Evolutionary conservation across 2,797 vertebrate species (phyloP).

Genomic region (Loriculus beryllinus): DNA sequence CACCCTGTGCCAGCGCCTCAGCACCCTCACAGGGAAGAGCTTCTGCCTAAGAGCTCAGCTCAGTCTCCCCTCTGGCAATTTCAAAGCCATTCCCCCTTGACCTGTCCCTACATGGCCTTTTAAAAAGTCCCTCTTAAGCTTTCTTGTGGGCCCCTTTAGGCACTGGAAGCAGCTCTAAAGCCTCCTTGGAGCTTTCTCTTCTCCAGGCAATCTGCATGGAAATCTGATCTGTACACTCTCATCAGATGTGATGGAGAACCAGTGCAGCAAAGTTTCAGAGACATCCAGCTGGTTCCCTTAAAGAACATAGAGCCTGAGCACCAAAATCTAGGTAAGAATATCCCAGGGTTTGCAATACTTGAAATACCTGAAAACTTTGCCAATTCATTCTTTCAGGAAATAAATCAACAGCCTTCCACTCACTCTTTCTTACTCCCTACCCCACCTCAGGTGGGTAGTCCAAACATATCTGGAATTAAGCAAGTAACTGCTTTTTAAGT

Average conservation of each 20-base stretch:
- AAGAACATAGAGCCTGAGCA: background rate
- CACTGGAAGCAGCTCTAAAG: background rate
- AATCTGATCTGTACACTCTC: background rate
- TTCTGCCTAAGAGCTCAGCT: background rate
- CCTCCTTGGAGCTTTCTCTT: background rate
- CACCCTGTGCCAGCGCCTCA: background rate
- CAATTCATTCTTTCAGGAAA: background rate
- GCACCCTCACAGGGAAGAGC: background rate
- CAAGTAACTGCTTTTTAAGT: background rate
- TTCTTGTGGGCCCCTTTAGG: background rate
- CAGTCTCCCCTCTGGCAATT: background rate
- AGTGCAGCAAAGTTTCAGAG: background rate
- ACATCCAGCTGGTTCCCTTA: background rate
- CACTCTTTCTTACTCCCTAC: background rate
- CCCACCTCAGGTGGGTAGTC: background rate
- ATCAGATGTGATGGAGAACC: background rate
- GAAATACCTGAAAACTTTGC: conserved; percentile 6
- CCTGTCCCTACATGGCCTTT: background rate
- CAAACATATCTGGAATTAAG: background rate
- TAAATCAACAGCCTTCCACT: background rate
- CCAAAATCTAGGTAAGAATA: background rate
- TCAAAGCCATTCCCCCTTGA: background rate
- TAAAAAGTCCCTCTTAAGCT: background rate
- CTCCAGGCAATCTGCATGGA: background rate
- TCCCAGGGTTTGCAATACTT: background rate